phyloP scores from a whole-genome alignment of 2,888 invertebrate species.

The Plagodis dolabraria region DNA sequence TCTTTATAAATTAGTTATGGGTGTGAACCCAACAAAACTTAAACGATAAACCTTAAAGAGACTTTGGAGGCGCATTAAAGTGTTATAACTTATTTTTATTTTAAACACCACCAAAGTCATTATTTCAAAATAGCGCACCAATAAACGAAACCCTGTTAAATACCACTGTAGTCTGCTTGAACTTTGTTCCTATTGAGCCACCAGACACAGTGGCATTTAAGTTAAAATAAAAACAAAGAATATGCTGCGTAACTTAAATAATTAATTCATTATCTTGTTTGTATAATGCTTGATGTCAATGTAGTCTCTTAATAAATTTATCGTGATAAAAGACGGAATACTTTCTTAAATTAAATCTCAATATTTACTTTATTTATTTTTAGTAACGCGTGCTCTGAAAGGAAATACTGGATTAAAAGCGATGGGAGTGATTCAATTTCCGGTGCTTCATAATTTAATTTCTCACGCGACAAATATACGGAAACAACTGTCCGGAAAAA shows the following conservation, averaged over 20 bases:
- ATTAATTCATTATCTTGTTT: slow-evolving; percentile 8
- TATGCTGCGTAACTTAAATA: neutral
- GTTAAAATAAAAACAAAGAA: slow-evolving; percentile 9
- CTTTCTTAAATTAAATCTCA: too few species aligned
- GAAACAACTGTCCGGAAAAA: too few species aligned
- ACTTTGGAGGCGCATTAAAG: slow-evolving; percentile 74
- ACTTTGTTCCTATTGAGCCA: slow-evolving; percentile 82
- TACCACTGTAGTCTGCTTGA: slow-evolving; percentile 73
- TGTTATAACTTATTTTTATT: slow-evolving; percentile 35
- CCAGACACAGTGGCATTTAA: slow-evolving; percentile 75
- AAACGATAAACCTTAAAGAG: slow-evolving; percentile 59
- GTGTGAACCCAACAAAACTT: slow-evolving; percentile 59
- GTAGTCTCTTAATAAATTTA: slow-evolving; percentile 50
- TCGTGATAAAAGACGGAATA: slow-evolving; percentile 37
- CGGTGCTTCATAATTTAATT: too few species aligned
- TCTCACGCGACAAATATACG: too few species aligned
- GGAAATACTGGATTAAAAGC: too few species aligned
- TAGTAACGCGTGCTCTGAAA: too few species aligned
- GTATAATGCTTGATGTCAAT: slow-evolving; percentile 48
- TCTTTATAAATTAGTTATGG: slow-evolving; percentile 32
- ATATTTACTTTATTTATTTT: too few species aligned
- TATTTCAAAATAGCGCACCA: slow-evolving; percentile 25
- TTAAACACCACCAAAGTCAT: slow-evolving; percentile 15
- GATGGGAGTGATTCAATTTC: too few species aligned
- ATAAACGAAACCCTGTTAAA: slow-evolving; percentile 53